Evolutionary conservation across 37 sponge, comb jelly and placozoan genomes (phyloP).

Genomic region (Eunapius fragilis): DNA sequence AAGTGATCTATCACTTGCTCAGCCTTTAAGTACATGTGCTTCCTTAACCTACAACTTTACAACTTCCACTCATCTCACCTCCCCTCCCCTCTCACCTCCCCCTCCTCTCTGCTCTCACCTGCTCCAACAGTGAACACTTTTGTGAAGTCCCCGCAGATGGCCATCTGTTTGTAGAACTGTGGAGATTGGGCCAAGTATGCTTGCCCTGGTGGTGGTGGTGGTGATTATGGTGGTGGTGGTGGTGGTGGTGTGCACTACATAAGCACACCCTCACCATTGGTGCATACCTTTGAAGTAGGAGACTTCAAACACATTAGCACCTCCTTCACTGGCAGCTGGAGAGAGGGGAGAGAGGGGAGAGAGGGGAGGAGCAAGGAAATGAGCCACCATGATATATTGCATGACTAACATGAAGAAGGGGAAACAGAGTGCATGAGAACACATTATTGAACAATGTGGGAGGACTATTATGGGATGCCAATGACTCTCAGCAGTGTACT

Average conservation of each 20-base stretch:
- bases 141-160: constrained; percentile 92
- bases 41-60: too few relatives aligned
- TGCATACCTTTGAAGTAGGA: constrained; percentile 88
- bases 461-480: too few relatives aligned
- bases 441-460: too few relatives aligned
- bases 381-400: too few relatives aligned
- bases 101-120: constrained; percentile 46
- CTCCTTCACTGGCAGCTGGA: constrained; percentile 99
- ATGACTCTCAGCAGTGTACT: too few relatives aligned
- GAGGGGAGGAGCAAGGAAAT: too few relatives aligned
- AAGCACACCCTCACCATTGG: background rate
- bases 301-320: constrained; percentile 98
- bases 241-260: background rate
- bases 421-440: too few relatives aligned
- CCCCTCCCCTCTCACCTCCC: too few relatives aligned
- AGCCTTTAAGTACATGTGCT: too few relatives aligned
- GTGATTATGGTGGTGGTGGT: background rate
- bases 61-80: too few relatives aligned
- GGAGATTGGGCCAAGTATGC: constrained; percentile 99
- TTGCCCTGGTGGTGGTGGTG: constrained; percentile 50
- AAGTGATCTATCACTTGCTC: too few relatives aligned
- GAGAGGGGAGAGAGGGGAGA: background rate
- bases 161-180: constrained; percentile 99
- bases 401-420: too few relatives aligned
- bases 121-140: constrained; percentile 94